These are phyloP conservation scores for Leucophenga montana DNA, from an alignment of 2,888 invertebrate species.

Conservation along the genomic window DNA sequence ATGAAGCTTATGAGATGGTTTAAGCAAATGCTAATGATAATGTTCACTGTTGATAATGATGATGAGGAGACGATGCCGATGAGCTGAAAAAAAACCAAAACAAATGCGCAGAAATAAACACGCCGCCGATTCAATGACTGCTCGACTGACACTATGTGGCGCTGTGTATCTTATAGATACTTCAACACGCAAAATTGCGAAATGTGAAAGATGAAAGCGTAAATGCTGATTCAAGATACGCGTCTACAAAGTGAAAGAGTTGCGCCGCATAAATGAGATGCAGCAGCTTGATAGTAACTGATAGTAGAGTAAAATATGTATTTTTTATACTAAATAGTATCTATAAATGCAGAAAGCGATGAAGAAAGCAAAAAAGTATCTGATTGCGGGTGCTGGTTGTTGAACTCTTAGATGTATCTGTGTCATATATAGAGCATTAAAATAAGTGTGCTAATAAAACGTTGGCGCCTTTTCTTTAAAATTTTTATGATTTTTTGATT, in stretches of 20 bases:
- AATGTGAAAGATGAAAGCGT: conserved; percentile 66
- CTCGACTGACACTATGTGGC: not conserved
- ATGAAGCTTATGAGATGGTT: too few species aligned
- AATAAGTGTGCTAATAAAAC: too few species aligned
- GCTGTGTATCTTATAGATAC: not conserved
- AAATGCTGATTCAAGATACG: conserved; percentile 64
- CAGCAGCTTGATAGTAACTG: not conserved
- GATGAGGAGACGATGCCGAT: not conserved
- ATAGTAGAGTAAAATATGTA: not conserved
- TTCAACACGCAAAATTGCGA: conserved; percentile 27
- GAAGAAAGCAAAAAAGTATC: too few species aligned
- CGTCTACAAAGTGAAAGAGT: conserved; percentile 20
- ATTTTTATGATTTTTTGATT: too few species aligned
- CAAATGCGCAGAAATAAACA: too few species aligned
- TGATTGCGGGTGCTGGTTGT: too few species aligned
- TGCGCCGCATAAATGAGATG: conserved; percentile 14
- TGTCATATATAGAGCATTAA: too few species aligned
- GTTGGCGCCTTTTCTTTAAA: too few species aligned
- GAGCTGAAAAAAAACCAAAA: not conserved
- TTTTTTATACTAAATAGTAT: not conserved
- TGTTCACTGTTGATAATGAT: conserved; percentile 30
- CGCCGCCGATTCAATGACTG: not conserved
- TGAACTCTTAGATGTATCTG: too few species aligned
- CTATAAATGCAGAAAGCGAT: conserved; percentile 7
- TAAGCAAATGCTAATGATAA: not conserved